Percentiles rank a stretch among this genome's conserved stretches.
Conservation (phyloP, 2,797 vertebrate genomes). For the Etheostoma perlongum region DNA sequence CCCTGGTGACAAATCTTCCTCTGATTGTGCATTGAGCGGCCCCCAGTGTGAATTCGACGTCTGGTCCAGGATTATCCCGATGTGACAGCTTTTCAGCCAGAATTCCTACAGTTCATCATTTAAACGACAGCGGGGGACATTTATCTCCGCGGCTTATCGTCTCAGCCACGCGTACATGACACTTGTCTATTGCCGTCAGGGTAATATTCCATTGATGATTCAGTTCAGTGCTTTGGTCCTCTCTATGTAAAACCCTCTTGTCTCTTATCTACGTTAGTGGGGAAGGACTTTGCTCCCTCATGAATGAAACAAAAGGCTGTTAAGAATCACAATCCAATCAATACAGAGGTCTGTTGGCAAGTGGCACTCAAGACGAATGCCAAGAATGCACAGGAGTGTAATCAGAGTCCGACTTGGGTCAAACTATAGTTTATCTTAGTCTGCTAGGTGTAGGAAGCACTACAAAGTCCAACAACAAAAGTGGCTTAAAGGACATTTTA, state of each 20-base stretch:
- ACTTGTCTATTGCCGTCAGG: conserved; percentile 70
- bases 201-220: conserved; percentile 68
- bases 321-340: conserved; percentile 64
- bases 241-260: conserved; percentile 66
- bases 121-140: conserved; percentile 76
- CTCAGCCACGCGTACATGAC: conserved; percentile 62
- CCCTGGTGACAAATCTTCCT: conserved; percentile 61
- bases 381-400: conserved; percentile 56
- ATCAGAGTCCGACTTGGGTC: conserved; percentile 49
- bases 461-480: conserved; percentile 25
- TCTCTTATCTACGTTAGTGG: conserved; percentile 59
- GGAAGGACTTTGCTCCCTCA: conserved; percentile 64
- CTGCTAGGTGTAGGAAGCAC: conserved; percentile 13
- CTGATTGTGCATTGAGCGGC: conserved; percentile 55
- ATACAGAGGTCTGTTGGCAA: conserved; percentile 65
- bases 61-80: conserved; percentile 73
- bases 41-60: conserved; percentile 59
- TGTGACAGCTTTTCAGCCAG: conserved; percentile 71
- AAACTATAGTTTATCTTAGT: conserved; percentile 39
- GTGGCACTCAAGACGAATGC: conserved; percentile 61
- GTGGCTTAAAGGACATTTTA: conserved; percentile 20
- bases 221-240: conserved; percentile 52
- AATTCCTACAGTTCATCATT: conserved; percentile 81
- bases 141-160: conserved; percentile 77
- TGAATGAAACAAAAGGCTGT: conserved; percentile 78